These are phyloP conservation scores for Phenganax marumi DNA, from an alignment of 92 coral and sea anemone genomes.

Conservation along the genomic window DNA sequence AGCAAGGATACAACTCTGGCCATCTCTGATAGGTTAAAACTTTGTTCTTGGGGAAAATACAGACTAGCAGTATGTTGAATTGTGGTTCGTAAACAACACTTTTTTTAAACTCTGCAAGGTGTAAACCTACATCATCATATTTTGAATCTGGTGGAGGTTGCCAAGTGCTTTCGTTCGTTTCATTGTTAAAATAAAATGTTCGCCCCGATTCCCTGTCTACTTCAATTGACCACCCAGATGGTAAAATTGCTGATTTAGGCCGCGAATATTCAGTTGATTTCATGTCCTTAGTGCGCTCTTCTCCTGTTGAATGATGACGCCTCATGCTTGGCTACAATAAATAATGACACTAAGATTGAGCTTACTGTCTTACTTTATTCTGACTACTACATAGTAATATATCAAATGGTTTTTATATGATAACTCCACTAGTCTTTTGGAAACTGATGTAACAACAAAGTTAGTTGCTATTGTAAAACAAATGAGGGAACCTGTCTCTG, in stretches of 20 bases:
- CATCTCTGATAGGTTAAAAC: too few species aligned
- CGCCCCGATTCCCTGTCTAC: slow-evolving; percentile 73
- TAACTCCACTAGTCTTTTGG: too few species aligned
- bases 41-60: too few species aligned
- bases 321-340: slow-evolving; percentile 33
- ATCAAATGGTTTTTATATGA: too few species aligned
- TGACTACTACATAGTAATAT: slow-evolving; percentile 55
- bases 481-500: too few species aligned
- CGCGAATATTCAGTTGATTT: slow-evolving; percentile 29
- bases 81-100: too few species aligned
- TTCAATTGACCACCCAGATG: slow-evolving; percentile 74
- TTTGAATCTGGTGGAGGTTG: slow-evolving; percentile 67
- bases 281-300: neutral
- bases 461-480: too few species aligned
- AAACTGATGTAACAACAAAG: too few species aligned
- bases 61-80: too few species aligned
- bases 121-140: slow-evolving; percentile 27
- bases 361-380: slow-evolving; percentile 49
- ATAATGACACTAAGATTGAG: slow-evolving; percentile 2
- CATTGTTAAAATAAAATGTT: slow-evolving; percentile 71
- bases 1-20: too few species aligned
- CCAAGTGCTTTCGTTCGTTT: slow-evolving; percentile 82
- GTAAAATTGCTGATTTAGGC: slow-evolving; percentile 88
- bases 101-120: neutral
- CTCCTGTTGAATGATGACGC: slow-evolving; percentile 36